Base-by-base conservation (phyloP, 2,113 vertebrate species). In the Procapra przewalskii region DNA sequence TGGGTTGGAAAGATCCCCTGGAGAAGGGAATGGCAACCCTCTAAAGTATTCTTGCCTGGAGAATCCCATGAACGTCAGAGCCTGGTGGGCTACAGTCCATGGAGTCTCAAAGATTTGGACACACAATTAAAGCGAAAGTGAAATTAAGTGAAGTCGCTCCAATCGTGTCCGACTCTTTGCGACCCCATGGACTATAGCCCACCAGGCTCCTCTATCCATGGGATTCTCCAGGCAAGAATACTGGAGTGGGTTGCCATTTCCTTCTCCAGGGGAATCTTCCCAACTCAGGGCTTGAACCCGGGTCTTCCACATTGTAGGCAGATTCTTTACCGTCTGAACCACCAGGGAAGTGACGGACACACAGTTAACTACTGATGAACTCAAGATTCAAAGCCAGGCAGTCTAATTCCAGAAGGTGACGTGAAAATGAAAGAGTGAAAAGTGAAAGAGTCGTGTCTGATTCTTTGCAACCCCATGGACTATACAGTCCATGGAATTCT, bases 161-260 rank as follows among this genome's bases (percentile, higher is more conserved):
- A 71, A 19, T 71, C 2, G 0, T 23, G n/a, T 71, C 19, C 1
- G 0, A 12, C 33, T 67, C 8, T 36, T 67, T 36, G 33, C 1
- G 0, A 67, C n/a, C 17, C n/a, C 1, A 11, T 67, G n/a, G 17
- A 67, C 64, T 36, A 0, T 36, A 36, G 62, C 62, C 33, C 31
- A n/a, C 33, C 62, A 64, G 62, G 15, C 16, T n/a, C 33, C 33
- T 64, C 64, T 11, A 17, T 67, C n/a, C 64, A 67, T 67, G 33
- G 62, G 2, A 19, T 67, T 67, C 17, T 67, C n/a, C 64, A 71
- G 9, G n/a, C 17, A 21, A 36, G 64, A 71, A 21, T 36, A 71
- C 64, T 36, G 64, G 17, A 36, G 17, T 21, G 17, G 17, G 4
- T 21, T 3, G n/a, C n/a, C n/a, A 5, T 71, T 71, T 36, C 17